Base-by-base conservation (phyloP, 2,113 vertebrate species). In the Poeciliopsis prolifica region DNA sequence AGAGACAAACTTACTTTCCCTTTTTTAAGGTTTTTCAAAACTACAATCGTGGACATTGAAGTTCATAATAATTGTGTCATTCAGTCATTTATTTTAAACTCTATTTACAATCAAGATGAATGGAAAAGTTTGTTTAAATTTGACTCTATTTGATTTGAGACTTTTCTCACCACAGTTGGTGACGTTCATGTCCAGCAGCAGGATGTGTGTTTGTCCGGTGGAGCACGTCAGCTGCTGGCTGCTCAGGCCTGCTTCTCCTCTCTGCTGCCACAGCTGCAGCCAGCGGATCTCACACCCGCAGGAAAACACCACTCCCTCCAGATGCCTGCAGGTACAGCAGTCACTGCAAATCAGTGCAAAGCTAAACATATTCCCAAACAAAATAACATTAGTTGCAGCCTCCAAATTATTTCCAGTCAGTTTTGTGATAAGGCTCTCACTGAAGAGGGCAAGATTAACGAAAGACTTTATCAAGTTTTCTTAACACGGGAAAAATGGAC, bases 241-340 rank as follows among this genome's bases (percentile, higher is more conserved):
- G 77, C 96, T 93, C 26, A 99, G 93, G 65, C 92, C 95, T 0
- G 96, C 96, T 81, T 97, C 96, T 0, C 96, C 95, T 88, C 96
- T 95, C 92, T 97, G 95, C 93, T 97, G 97, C 96, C 97, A 98
- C 85, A 99, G 95, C 92, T 99, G 98, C 92, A 99, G 96, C 98
- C 98, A 99, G 79, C 97, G 98, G 79, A 98, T 97, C 71, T 95
- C 93, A 1, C 98, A 99, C 94, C 96, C 97, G 80, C 98, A 99
- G 90, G 95, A 92, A 83, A 99, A 98, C 76, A 95, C 89, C 90
- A 97, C 96, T 14, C 96, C 95, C 86, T 98, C 97, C 92, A 99
- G 74, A 79, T 93, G 95, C 92, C 98, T 99, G 86, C 1, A 72
- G 62, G 68, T 6, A 77, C 22, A 62, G 37, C 2, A 80, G 28